Percentiles rank a stretch among this genome's conserved stretches.
These are phyloP conservation scores for Bibio marci DNA, from an alignment of 2,888 invertebrate genomes.

Conservation along the genomic window DNA sequence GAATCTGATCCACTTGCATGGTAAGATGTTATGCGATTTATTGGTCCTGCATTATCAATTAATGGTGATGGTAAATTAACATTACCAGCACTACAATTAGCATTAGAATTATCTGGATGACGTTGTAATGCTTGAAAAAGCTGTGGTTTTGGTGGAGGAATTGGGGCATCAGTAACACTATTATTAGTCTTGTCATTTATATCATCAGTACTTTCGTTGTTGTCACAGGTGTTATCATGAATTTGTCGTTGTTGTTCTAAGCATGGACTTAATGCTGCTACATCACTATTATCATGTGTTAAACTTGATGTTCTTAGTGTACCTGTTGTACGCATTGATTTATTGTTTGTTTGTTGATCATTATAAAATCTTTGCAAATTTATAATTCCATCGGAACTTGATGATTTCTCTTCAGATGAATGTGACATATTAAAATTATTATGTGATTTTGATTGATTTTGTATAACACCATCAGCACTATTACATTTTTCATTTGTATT, in stretches of 20 bases:
- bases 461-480: slow-evolving; percentile 51
- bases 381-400: slow-evolving; percentile 36
- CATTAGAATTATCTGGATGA: too few relatives aligned
- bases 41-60: slow-evolving; percentile 23
- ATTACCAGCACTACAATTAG: too few relatives aligned
- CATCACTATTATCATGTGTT: slow-evolving; percentile 40
- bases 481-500: slow-evolving; percentile 36
- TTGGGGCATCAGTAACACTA: slow-evolving; percentile 31
- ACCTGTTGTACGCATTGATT: slow-evolving; percentile 30
- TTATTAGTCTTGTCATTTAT: too few relatives aligned
- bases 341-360: too few relatives aligned
- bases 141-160: slow-evolving; percentile 45
- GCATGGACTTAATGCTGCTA: slow-evolving; percentile 36
- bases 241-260: slow-evolving; percentile 35
- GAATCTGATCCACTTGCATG: slow-evolving; percentile 78
- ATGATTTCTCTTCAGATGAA: slow-evolving; percentile 30
- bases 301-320: slow-evolving; percentile 35
- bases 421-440: slow-evolving; percentile 8
- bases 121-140: slow-evolving; percentile 24
- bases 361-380: too few relatives aligned
- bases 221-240: slow-evolving; percentile 29
- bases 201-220: slow-evolving; percentile 20
- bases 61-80: too few relatives aligned
- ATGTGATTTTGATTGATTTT: slow-evolving; percentile 21
- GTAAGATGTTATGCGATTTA: slow-evolving; percentile 40